These are phyloP conservation scores for Drosophila navojoa DNA, from an alignment of 1,140 invertebrate species.

Conservation along the genomic window DNA sequence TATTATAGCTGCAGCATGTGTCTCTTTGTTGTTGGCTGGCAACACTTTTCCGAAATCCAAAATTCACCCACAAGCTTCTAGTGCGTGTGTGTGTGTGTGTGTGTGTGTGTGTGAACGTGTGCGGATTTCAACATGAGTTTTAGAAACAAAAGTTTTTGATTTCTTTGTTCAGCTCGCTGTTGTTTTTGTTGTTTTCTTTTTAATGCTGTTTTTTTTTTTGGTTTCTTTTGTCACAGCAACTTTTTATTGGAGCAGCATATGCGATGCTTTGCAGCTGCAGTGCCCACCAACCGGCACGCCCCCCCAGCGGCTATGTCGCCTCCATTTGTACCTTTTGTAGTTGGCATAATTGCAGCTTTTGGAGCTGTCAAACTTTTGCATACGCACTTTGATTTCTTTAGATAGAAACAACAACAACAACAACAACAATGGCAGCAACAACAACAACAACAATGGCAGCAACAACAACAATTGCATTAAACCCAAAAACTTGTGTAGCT, in stretches of 20 bases:
- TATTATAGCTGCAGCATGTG: slow-evolving; percentile 77
- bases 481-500: slow-evolving; percentile 1
- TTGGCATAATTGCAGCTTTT: slow-evolving; percentile 63
- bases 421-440: background rate
- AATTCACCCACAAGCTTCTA: slow-evolving; percentile 54
- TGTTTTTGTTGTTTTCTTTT: slow-evolving; percentile 16
- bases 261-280: slow-evolving; percentile 13
- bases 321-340: slow-evolving; percentile 1
- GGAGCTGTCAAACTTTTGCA: slow-evolving; percentile 60
- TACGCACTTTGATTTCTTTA: slow-evolving; percentile 68
- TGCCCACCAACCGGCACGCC: background rate
- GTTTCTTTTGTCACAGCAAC: slow-evolving; percentile 42
- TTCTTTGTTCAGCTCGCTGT: slow-evolving; percentile 59
- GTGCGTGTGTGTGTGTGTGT: slow-evolving; percentile 25
- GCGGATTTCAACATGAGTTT: slow-evolving; percentile 82
- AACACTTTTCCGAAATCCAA: slow-evolving; percentile 59
- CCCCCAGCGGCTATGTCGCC: background rate
- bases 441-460: background rate
- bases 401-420: slow-evolving; percentile 13
- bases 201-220: background rate
- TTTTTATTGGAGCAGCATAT: slow-evolving; percentile 53
- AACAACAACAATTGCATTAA: slow-evolving; percentile 2
- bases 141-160: slow-evolving; percentile 83
- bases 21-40: slow-evolving; percentile 24
- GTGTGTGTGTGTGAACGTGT: slow-evolving; percentile 42